Evolutionary conservation across 92 coral and sea anemone genomes (phyloP).

Genomic region (Epizoanthus rinbou): DNA sequence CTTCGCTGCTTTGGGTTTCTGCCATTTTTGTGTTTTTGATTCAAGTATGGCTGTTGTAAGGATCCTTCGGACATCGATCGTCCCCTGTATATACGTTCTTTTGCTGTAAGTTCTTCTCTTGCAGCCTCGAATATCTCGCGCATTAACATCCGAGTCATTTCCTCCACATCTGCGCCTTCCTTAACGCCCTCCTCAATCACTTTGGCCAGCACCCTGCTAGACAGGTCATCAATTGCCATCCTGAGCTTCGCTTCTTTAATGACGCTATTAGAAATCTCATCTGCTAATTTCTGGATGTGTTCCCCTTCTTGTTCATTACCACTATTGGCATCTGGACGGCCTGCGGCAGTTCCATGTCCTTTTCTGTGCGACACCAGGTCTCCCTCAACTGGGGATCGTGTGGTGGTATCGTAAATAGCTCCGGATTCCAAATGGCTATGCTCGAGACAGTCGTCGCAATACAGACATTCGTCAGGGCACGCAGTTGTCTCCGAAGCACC

Average conservation of each 20-base stretch:
- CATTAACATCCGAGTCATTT: neutral
- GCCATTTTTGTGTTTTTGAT: neutral
- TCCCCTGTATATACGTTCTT: neutral
- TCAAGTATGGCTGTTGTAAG: neutral
- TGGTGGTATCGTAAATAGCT: neutral
- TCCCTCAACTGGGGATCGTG: neutral
- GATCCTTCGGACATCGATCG: slow-evolving; percentile 22
- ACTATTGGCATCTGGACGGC: neutral
- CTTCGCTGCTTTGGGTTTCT: neutral
- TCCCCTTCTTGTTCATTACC: slow-evolving; percentile 1
- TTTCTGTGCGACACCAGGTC: neutral
- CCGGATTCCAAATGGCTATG: neutral
- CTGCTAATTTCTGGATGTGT: slow-evolving; percentile 14
- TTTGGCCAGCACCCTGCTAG: slow-evolving; percentile 15
- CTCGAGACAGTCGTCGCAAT: neutral
- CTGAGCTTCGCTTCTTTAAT: slow-evolving; percentile 25
- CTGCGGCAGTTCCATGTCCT: neutral
- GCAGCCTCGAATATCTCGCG: slow-evolving; percentile 30
- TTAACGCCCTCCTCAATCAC: slow-evolving; percentile 23
- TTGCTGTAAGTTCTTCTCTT: slow-evolving; percentile 11
- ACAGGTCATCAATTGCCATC: slow-evolving; percentile 20
- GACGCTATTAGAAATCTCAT: neutral
- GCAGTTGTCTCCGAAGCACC: neutral
- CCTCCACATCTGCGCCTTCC: slow-evolving; percentile 4
- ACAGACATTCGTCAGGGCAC: too few relatives aligned